These are phyloP conservation scores for Euwallacea similis DNA, from an alignment of 1,140 invertebrate genomes.

Conservation along the genomic window DNA sequence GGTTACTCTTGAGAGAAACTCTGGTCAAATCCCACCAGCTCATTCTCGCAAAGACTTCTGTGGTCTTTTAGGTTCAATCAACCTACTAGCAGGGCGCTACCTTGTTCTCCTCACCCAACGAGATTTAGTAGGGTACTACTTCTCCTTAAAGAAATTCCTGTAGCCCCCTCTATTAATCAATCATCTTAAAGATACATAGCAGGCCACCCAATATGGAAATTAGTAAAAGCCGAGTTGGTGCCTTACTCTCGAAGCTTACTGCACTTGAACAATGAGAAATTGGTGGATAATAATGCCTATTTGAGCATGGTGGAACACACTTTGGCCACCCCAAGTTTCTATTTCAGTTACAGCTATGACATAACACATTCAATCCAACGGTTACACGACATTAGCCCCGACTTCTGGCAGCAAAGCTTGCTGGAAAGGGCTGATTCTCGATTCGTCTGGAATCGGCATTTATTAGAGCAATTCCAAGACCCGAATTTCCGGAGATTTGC, in stretches of 20 bases:
- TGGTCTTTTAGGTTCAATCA: slow-evolving; percentile 87
- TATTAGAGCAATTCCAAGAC: slow-evolving; percentile 70
- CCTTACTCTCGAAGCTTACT: slow-evolving; percentile 81
- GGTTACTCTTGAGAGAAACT: slow-evolving; percentile 65
- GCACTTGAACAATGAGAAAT: slow-evolving; percentile 82
- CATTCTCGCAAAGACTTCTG: slow-evolving; percentile 75
- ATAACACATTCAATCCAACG: slow-evolving; percentile 90
- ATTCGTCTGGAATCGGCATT: slow-evolving; percentile 91
- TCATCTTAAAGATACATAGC: slow-evolving; percentile 59
- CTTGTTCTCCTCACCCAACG: slow-evolving; percentile 88
- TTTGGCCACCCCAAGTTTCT: slow-evolving; percentile 49
- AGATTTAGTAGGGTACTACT: slow-evolving; percentile 73
- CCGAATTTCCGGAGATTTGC: slow-evolving; percentile 77
- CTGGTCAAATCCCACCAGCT: slow-evolving; percentile 63
- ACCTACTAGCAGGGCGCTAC: slow-evolving; percentile 83
- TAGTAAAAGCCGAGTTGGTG: slow-evolving; percentile 82
- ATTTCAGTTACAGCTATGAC: slow-evolving; percentile 76
- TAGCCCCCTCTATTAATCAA: not conserved
- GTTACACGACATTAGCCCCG: slow-evolving; percentile 82
- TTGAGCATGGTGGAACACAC: slow-evolving; percentile 50
- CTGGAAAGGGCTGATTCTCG: slow-evolving; percentile 79
- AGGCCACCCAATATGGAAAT: slow-evolving; percentile 82
- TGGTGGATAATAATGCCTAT: slow-evolving; percentile 57
- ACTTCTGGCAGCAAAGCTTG: slow-evolving; percentile 73
- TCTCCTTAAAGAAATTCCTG: not conserved